Base-by-base conservation (phyloP, 2,113 vertebrate species). In the Cochlearius cochlearius region DNA sequence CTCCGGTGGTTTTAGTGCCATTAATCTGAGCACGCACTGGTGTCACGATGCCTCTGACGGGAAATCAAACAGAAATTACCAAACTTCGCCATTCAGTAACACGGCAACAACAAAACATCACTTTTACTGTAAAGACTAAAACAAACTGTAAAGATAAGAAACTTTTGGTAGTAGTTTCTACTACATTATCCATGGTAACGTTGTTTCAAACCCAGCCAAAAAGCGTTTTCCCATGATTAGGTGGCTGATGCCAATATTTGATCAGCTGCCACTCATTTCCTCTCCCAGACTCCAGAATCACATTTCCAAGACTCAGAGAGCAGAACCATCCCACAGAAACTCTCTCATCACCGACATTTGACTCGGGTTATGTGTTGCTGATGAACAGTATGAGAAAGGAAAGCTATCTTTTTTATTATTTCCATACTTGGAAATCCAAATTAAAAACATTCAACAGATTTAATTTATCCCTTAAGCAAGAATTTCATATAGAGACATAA, bases 201-300 rank as follows among this genome's bases (percentile, higher is more conserved):
- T 11, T 45, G 38, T 62, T 79, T 41, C 50, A 34, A 95, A 84
- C 20, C 12, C 55, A 86, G 78, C 27, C 59, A 74, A 86, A 92
- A 88, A 63, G 23, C 30, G 49, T 59, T 77, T 76, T 91, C 86
- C 64, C 49, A 75, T 34, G 49, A 69, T 62, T 32, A 86, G 36
- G 18, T 52, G 34, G 67, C 5, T 77, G 75, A 74, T 68, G 79
- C 60, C 30, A 71, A 26, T 86, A 76, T 92, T 88, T 88, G 79
- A 93, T 88, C 94, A 97, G 92, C 86, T 80, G 90, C 43, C 94
- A 78, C 52, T 92, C 41, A 80, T 93, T 95, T 93, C 91, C 76
- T 69, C n/a, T 93, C 59, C 56, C 12, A 36, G 66, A 68, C 60
- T 49, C 36, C 34, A 52, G 73, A 91, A 82, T 68, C 77, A 36